Conservation (phyloP, 1,140 invertebrate genomes). For the Grapholita molesta region DNA sequence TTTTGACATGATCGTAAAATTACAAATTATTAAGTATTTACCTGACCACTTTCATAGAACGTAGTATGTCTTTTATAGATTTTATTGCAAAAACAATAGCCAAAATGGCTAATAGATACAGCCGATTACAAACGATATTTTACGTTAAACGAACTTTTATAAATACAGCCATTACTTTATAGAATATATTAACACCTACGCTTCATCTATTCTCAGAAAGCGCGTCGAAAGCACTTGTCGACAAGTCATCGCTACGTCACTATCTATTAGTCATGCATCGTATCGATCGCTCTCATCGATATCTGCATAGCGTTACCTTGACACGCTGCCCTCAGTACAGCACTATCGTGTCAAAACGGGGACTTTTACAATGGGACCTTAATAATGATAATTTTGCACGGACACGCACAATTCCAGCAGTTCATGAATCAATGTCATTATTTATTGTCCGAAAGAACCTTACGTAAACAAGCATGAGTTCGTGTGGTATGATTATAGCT, state of each 20-base stretch:
- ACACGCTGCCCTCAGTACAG: background rate
- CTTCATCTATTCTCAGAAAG: background rate
- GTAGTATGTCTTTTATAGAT: too few relatives aligned
- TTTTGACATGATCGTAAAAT: too few relatives aligned
- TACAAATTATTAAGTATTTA: too few relatives aligned
- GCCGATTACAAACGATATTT: too few relatives aligned
- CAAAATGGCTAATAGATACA: too few relatives aligned
- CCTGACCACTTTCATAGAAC: too few relatives aligned
- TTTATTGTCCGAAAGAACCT: too few relatives aligned
- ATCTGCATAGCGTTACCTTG: conserved; percentile 19
- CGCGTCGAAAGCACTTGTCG: background rate
- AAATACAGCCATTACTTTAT: too few relatives aligned
- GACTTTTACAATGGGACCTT: background rate
- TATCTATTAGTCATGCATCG: conserved; percentile 4
- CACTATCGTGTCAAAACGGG: conserved; percentile 14
- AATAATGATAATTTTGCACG: conserved; percentile 2
- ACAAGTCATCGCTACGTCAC: conserved; percentile 8
- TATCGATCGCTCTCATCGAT: conserved; percentile 17
- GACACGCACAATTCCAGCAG: background rate
- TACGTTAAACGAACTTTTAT: too few relatives aligned
- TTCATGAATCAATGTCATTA: background rate
- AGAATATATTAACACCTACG: background rate
- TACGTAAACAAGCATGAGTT: too few relatives aligned
- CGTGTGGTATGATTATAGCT: too few relatives aligned
- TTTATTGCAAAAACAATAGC: too few relatives aligned